Base-by-base conservation (phyloP, 2,797 vertebrate genomes). In the Apodemus agrarius region DNA sequence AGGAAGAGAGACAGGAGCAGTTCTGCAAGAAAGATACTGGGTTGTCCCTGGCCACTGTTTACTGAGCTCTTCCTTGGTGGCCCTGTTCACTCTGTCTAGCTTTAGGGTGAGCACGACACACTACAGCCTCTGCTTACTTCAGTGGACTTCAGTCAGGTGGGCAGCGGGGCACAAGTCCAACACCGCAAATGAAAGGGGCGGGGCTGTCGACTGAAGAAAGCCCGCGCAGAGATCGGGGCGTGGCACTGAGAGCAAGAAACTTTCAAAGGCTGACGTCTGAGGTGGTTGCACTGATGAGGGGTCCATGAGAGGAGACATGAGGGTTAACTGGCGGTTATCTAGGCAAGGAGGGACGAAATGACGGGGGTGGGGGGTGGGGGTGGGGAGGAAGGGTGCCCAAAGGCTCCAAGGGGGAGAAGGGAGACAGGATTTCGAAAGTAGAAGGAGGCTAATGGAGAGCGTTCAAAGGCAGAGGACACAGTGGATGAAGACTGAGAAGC, bases 221-320 rank as follows among this genome's bases (percentile, higher is more conserved):
- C 24, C 1, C 7, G 16, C 7, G 0, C 0, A 46, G 22, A 63
- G 79, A 83, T 19, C 11, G 6, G 9, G 63, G 59, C 34, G 21
- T 2, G 17, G n/a, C 12, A 16, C n/a, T 3, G 2, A 24, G 13
- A 69, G 34, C 24, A 21, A 0, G 12, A 34, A 21, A 11, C 61
- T 59, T 61, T 34, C 1, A 22, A n/a, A n/a, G n/a, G 16, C 40
- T 78, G 11, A 17, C 57, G 49, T 14, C 49, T 34, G 40, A 82
- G 79, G 65, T 81, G 46, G 37, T n/a, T 5, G 65, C 59, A 34
- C 14, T 2, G 4, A 76, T 40, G 29, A 78, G 19, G 61, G 59
- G 14, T 46, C 24, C 78, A 57, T 21, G 29, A 46, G 11, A 40
- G 5, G 79, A 94, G 59, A 74, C 46, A 3, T 13, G 34, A 82